Evolutionary conservation across 37 sponge, comb jelly and placozoan genomes (phyloP), one percentile per base, ranked within the genome.

Genomic region (Eunapius fragilis): DNA sequence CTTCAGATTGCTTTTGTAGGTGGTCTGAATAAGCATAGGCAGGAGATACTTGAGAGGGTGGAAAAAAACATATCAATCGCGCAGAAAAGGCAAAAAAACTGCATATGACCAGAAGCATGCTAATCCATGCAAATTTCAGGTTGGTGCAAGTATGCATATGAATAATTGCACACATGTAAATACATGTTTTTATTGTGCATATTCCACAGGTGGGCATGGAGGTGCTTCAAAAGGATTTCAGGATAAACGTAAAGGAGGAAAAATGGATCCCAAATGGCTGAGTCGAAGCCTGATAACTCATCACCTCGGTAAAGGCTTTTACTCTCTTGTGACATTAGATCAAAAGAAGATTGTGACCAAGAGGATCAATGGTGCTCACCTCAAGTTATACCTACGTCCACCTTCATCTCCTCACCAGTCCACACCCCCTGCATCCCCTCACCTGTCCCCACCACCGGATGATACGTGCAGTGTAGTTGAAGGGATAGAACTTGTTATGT

Each of bases 41-140:
- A 47, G 28, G 80, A 84, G 37, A 30, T 41, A 31, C 76, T 32
- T 37, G 25, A 84, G 30, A 37, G 26, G 79, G 85, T 38, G 25
- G 35, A 82, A 28, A 76, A 35, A 17, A 84, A 84, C 79, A 84
- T 84, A 30, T 78, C 24, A 45, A 22, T 31, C 22, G 85, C 85
- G 6, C 85, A 84, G 85, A 19, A 84, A 25, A 81, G 11, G n/a
- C 85, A 84, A 37, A 84, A n/a, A 84, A 41, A 11, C 23, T 14
- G 31, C 28, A 45, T 84, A 84, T 84, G 85, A 84, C 58, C 25
- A 11, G 28, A 84, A 37, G 37, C 85, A 75, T 75, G 47, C 50
- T 6, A 74, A 41, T 36, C 58, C 85, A 30, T 25, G 58, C 49
- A 47, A 45, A 47, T 78, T 47, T 45, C 77, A 75, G n/a, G 77